Percentiles rank a stretch among this genome's conserved stretches.
Conservation (phyloP, 1,140 invertebrate species). For the Apolygus lucorum region DNA sequence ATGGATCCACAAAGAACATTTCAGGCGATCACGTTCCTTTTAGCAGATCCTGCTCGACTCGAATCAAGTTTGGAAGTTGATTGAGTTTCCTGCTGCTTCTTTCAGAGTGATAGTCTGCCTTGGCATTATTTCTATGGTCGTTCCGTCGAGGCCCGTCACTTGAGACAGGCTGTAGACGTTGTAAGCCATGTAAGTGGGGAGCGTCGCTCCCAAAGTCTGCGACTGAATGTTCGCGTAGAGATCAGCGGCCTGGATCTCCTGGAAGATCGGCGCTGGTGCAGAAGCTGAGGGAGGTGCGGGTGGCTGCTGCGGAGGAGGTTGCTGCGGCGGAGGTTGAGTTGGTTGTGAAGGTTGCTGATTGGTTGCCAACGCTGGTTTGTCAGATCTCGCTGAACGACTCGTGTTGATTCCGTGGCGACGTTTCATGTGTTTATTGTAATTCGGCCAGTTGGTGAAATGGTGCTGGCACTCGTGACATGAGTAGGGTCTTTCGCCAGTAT, state of each 20-base stretch:
- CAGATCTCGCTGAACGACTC: conserved; percentile 24
- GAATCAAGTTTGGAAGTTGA: neutral
- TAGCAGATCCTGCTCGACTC: too few species aligned
- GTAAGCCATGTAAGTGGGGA: conserved; percentile 22
- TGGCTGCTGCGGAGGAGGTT: conserved; percentile 3
- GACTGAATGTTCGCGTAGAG: conserved; percentile 1
- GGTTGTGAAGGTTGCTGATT: neutral
- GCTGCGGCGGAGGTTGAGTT: neutral
- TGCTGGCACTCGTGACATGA: conserved; percentile 50
- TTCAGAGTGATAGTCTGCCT: neutral
- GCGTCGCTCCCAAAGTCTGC: neutral
- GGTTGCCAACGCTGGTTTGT: neutral
- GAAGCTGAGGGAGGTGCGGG: neutral
- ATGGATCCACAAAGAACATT: too few species aligned
- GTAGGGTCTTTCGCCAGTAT: conserved; percentile 49
- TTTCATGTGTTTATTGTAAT: conserved; percentile 68
- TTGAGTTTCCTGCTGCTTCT: neutral
- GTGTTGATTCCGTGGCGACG: conserved; percentile 47
- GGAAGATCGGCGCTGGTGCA: neutral
- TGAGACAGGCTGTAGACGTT: conserved; percentile 19
- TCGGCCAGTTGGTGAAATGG: conserved; percentile 65
- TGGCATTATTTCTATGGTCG: conserved; percentile 1
- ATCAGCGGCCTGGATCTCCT: conserved; percentile 11
- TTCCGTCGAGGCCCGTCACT: neutral
- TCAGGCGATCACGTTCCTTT: too few species aligned